These are phyloP conservation scores for Aphelocoma californica DNA, from an alignment of 2,797 vertebrate species.

Conservation along the genomic window DNA sequence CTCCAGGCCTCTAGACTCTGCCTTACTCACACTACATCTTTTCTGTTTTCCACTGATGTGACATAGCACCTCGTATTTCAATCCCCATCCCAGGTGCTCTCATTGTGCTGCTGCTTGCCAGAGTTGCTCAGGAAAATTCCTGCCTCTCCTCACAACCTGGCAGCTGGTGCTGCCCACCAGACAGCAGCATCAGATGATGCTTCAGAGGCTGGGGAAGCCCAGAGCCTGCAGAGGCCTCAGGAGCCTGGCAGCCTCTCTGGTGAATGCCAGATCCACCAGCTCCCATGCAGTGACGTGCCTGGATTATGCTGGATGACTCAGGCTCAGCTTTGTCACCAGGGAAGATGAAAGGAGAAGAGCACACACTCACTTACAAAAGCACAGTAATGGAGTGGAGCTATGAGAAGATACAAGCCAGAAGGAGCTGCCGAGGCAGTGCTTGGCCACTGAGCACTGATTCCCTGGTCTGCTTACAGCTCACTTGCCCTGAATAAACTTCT, in stretches of 20 bases:
- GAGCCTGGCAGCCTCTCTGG: neutral
- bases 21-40: neutral
- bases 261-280: neutral
- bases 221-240: neutral
- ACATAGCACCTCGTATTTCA: accelerated
- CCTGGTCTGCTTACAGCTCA: neutral
- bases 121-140: neutral
- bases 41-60: neutral
- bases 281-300: neutral
- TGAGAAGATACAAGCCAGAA: neutral
- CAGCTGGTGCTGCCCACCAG: neutral
- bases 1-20: neutral
- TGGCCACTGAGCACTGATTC: neutral
- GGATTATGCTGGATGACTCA: neutral
- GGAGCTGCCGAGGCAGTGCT: neutral
- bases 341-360: neutral
- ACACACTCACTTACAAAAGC: neutral
- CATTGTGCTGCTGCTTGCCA: neutral
- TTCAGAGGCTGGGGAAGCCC: neutral
- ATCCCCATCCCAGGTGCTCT: neutral
- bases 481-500: neutral
- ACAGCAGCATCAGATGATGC: neutral
- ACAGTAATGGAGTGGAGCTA: neutral
- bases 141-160: neutral
- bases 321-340: neutral